Evolutionary conservation across 1,140 invertebrate genomes (phyloP).

Genomic region (Eciton burchellii): DNA sequence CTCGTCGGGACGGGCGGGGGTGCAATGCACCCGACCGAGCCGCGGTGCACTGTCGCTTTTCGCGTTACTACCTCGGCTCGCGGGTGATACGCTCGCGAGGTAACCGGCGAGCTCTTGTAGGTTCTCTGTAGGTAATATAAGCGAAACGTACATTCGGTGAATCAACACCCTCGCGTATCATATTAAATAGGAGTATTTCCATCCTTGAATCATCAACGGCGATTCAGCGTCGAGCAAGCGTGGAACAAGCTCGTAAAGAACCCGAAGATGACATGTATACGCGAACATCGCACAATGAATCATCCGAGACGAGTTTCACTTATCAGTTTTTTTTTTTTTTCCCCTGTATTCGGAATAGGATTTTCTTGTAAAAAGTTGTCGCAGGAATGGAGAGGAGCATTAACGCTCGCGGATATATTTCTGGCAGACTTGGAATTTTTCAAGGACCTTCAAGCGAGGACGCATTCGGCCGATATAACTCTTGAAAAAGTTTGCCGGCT

Average conservation of each 20-base stretch:
- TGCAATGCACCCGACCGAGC: slow-evolving; percentile 81
- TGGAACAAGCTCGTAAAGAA: too few relatives aligned
- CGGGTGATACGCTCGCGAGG: slow-evolving; percentile 33
- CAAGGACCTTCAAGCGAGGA: neutral
- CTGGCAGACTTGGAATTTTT: neutral
- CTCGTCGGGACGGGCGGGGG: slow-evolving; percentile 74
- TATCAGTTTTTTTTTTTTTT: neutral
- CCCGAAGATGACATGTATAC: too few relatives aligned
- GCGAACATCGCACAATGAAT: too few relatives aligned
- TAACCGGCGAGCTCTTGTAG: slow-evolving; percentile 29
- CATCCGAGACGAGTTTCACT: neutral
- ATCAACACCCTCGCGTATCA: too few relatives aligned
- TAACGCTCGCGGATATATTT: neutral
- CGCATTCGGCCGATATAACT: neutral
- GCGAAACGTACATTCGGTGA: neutral
- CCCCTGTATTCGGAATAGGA: neutral
- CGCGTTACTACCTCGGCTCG: slow-evolving; percentile 40
- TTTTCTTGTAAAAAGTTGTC: neutral
- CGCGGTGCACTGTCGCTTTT: slow-evolving; percentile 45
- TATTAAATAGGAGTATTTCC: too few relatives aligned
- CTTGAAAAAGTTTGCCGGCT: slow-evolving; percentile 29
- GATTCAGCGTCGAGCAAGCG: too few relatives aligned
- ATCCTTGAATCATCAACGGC: too few relatives aligned
- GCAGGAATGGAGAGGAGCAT: neutral
- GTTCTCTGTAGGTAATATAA: slow-evolving; percentile 10